Conservation (phyloP, 2,113 vertebrate genomes). For the Vidua chalybeata region DNA sequence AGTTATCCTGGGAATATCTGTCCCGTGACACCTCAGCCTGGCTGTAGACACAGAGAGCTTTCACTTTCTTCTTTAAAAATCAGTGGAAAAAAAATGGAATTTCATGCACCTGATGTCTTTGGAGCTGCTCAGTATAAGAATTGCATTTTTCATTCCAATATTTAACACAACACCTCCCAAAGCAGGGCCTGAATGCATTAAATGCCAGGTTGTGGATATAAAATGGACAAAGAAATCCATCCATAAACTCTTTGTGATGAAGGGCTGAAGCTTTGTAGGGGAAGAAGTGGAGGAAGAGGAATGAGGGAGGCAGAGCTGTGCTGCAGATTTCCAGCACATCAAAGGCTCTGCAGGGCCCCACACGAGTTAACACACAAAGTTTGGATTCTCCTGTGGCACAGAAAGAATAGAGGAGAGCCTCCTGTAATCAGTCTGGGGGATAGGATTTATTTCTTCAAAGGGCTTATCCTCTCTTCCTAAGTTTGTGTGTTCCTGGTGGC, state of each 20-base stretch:
- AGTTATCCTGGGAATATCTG: background rate
- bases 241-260: background rate
- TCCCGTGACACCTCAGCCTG: background rate
- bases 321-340: background rate
- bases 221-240: background rate
- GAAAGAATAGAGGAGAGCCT: background rate
- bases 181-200: background rate
- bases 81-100: background rate
- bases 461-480: background rate
- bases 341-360: background rate
- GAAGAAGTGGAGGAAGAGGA: background rate
- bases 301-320: background rate
- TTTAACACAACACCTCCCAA: background rate
- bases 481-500: background rate
- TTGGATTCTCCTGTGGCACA: background rate
- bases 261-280: background rate
- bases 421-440: background rate
- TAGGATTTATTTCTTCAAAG: background rate
- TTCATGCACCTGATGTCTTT: background rate
- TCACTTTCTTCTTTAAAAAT: background rate
- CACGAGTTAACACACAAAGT: background rate
- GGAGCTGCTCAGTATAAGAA: background rate
- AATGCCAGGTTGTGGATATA: background rate
- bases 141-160: background rate
- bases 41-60: background rate